These are phyloP conservation scores for Stegophylla sp. DNA, from an alignment of 2,888 invertebrate species.

Conservation along the genomic window DNA sequence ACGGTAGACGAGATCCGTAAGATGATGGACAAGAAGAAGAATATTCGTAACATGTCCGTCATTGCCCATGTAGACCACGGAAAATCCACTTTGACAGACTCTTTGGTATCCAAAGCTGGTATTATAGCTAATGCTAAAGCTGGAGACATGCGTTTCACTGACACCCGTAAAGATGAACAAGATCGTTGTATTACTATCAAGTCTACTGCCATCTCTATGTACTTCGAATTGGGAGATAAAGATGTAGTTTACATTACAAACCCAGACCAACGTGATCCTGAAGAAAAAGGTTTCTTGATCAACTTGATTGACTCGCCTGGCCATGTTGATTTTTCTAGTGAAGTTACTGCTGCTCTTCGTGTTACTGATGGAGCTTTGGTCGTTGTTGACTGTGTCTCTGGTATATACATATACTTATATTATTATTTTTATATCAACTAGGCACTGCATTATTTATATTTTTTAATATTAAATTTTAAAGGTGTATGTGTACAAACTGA, in stretches of 20 bases:
- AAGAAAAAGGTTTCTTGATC: constrained; percentile 95
- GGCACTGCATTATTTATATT: background rate
- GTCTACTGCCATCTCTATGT: constrained; percentile 99
- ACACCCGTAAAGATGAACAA: constrained; percentile 99
- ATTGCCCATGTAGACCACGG: constrained; percentile 99
- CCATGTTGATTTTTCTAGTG: constrained; percentile 99
- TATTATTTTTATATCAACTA: background rate
- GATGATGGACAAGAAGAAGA: constrained; percentile 99
- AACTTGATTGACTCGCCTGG: constrained; percentile 99
- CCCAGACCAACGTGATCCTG: constrained; percentile 88
- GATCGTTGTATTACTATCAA: constrained; percentile 99
- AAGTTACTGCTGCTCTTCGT: constrained; percentile 99
- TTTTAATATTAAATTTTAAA: constrained; percentile 64
- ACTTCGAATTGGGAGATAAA: constrained; percentile 93
- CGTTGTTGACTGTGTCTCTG: constrained; percentile 99
- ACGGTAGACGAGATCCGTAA: constrained; percentile 99
- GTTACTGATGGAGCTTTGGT: constrained; percentile 99
- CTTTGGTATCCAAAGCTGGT: constrained; percentile 98
- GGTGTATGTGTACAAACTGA: constrained; percentile 99
- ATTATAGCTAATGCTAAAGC: constrained; percentile 99
- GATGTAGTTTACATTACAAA: constrained; percentile 93
- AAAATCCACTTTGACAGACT: constrained; percentile 99
- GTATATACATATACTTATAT: constrained; percentile 67
- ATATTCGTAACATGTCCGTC: constrained; percentile 99
- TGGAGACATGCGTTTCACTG: constrained; percentile 98